phyloP scores from a whole-genome alignment of 2,797 vertebrate genomes.

The Fistularia tabacaria region DNA sequence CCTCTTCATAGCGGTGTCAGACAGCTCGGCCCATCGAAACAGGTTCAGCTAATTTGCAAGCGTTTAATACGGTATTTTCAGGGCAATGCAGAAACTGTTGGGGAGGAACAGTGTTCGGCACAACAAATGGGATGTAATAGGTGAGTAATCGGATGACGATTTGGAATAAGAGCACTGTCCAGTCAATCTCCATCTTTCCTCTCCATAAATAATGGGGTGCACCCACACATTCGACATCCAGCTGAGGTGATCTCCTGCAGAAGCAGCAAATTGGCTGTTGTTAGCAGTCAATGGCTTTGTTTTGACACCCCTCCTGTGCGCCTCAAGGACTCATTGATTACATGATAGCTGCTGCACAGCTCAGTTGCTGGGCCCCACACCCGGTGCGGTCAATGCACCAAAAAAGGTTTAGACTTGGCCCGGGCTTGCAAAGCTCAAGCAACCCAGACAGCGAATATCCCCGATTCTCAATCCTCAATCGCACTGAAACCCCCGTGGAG shows the following conservation, averaged over 20 bases:
- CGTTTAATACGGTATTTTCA: constrained; percentile 28
- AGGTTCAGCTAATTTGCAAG: constrained; percentile 11
- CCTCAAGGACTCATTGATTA: constrained; percentile 72
- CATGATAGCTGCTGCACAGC: constrained; percentile 57
- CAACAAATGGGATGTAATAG: constrained; percentile 55
- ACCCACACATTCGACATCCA: constrained; percentile 54
- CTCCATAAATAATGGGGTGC: constrained; percentile 52
- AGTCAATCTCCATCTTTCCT: constrained; percentile 54
- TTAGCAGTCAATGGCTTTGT: constrained; percentile 65
- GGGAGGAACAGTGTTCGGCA: constrained; percentile 26
- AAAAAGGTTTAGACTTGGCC: constrained; percentile 23
- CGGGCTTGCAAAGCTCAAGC: constrained; percentile 21
- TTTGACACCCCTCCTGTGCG: constrained; percentile 66
- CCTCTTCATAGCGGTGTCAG: constrained; percentile 22
- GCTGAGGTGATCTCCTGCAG: constrained; percentile 57
- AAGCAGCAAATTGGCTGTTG: constrained; percentile 66
- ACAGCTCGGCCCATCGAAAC: constrained; percentile 15
- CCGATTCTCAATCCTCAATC: constrained; percentile 11
- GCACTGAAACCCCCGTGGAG: constrained; percentile 5
- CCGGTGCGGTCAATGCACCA: constrained; percentile 61
- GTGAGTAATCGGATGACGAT: constrained; percentile 56
- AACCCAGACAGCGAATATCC: constrained; percentile 4
- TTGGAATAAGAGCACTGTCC: constrained; percentile 51
- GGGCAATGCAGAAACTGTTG: constrained; percentile 22
- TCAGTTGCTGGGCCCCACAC: constrained; percentile 55